These are phyloP conservation scores for Metacarcinus magister DNA, from an alignment of 2,888 invertebrate genomes.

Conservation along the genomic window DNA sequence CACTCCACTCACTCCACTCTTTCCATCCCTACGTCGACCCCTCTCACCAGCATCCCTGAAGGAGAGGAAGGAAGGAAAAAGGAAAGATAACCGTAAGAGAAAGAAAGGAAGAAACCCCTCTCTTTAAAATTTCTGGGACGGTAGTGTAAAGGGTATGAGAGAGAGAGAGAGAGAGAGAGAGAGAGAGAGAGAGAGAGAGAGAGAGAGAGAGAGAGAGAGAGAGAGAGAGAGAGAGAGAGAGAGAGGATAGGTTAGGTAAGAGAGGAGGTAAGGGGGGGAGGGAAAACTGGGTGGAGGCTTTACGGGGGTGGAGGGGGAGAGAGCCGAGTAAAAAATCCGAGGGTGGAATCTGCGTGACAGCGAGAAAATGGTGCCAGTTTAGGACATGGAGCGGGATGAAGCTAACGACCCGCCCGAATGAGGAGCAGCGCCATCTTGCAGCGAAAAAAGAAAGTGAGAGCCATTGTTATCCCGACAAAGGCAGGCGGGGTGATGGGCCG, in stretches of 20 bases:
- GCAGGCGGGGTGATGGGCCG: slow-evolving; percentile 63
- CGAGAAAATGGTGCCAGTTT: slow-evolving; percentile 64
- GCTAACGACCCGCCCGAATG: slow-evolving; percentile 73
- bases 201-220: neutral
- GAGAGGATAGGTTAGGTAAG: neutral
- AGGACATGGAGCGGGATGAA: slow-evolving; percentile 70
- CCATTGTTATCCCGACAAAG: slow-evolving; percentile 77
- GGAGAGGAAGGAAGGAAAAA: neutral
- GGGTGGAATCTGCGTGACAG: slow-evolving; percentile 61
- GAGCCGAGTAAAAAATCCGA: slow-evolving; percentile 52
- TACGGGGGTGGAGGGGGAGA: neutral
- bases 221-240: neutral
- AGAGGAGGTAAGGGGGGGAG: slow-evolving; percentile 19
- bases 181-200: neutral
- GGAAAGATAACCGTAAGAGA: neutral
- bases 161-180: neutral
- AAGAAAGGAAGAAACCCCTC: neutral
- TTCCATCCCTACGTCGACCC: neutral
- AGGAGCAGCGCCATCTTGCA: slow-evolving; percentile 67
- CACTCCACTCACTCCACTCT: no score
- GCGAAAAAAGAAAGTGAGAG: slow-evolving; percentile 73
- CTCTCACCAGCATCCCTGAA: no score
- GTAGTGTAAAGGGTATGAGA: neutral
- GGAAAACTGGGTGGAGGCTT: neutral
- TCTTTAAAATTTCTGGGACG: no score